Evolutionary conservation across 1,140 invertebrate species (phyloP).

Genomic region (Lineus longissimus): DNA sequence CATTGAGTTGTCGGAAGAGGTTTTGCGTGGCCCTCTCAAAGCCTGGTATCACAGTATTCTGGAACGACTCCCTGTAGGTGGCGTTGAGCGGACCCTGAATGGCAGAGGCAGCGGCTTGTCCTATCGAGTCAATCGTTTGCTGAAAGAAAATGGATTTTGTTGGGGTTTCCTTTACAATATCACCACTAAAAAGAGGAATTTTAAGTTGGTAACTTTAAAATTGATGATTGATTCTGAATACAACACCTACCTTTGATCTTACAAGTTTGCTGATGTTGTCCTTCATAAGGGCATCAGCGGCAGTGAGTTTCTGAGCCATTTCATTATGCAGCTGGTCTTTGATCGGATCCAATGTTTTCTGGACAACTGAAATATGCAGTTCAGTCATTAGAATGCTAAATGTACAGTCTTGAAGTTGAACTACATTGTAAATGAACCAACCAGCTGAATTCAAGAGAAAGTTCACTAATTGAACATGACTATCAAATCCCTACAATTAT

Average conservation of each 20-base stretch:
- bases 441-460: not conserved
- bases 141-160: slow-evolving; percentile 45
- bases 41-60: slow-evolving; percentile 70
- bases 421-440: slow-evolving; percentile 2
- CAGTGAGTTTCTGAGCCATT: slow-evolving; percentile 65
- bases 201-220: slow-evolving; percentile 9
- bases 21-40: slow-evolving; percentile 79
- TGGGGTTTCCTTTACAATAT: slow-evolving; percentile 2
- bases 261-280: slow-evolving; percentile 76
- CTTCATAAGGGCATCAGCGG: slow-evolving; percentile 69
- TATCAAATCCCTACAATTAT: too few relatives aligned
- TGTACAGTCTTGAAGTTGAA: too few relatives aligned
- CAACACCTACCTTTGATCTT: slow-evolving; percentile 63
- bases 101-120: slow-evolving; percentile 63
- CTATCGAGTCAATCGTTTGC: slow-evolving; percentile 71
- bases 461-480: too few relatives aligned
- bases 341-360: slow-evolving; percentile 62
- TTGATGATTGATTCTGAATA: too few relatives aligned
- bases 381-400: too few relatives aligned
- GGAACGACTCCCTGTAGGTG: slow-evolving; percentile 72
- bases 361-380: slow-evolving; percentile 47
- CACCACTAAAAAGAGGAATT: not conserved
- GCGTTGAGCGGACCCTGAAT: slow-evolving; percentile 65
- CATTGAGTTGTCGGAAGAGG: slow-evolving; percentile 84
- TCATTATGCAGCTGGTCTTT: slow-evolving; percentile 67